A percentile compares a stretch with the other conserved stretches of the same genome.
Evolutionary conservation across 2,888 invertebrate genomes (phyloP).

Genomic region (Carpatolechia fugitivella): DNA sequence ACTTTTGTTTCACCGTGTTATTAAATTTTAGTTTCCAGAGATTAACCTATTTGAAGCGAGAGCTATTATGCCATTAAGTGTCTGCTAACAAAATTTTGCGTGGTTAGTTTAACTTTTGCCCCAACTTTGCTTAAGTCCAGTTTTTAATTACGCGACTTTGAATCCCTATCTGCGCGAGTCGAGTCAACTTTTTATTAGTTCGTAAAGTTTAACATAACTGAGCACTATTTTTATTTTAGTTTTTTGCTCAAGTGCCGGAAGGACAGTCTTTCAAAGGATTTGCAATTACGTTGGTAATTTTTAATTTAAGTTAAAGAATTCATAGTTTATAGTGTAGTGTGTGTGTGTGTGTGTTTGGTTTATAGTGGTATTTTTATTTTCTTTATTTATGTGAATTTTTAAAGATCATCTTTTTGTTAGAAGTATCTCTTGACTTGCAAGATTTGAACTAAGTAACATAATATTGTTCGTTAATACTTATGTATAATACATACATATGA

Average conservation of each 20-base stretch:
- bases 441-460: no score
- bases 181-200: constrained; percentile 33
- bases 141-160: constrained; percentile 16
- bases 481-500: no score
- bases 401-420: no score
- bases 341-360: neutral
- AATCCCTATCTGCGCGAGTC: constrained; percentile 14
- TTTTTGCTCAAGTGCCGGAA: neutral
- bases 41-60: no score
- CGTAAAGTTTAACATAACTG: constrained; percentile 33
- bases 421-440: no score
- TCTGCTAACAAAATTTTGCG: no score
- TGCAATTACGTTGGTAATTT: constrained; percentile 42
- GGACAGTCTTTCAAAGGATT: constrained; percentile 45
- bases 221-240: constrained; percentile 23
- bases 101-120: neutral
- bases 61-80: no score
- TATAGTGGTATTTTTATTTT: no score
- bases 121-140: neutral
- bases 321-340: neutral
- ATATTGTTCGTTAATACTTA: no score
- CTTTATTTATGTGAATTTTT: no score
- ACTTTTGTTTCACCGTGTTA: no score
- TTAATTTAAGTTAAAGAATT: constrained; percentile 1
- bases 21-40: no score